Base-by-base conservation (phyloP, 2,888 invertebrate species). In the Lasioglossum figueresi region DNA sequence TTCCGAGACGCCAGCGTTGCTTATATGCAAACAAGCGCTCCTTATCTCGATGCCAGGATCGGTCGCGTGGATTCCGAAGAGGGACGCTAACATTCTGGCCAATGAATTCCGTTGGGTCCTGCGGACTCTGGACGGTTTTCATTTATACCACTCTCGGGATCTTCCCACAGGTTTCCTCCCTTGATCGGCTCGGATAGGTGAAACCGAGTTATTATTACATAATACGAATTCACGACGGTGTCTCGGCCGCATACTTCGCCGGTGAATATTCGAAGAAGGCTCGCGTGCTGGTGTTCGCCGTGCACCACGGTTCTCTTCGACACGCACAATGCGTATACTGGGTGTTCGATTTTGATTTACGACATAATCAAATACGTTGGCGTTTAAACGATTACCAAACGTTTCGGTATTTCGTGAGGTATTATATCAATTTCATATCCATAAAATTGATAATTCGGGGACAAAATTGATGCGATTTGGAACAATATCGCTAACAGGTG, bases 41-140 rank as follows among this genome's bases (percentile, higher is more conserved):
- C 70, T 70, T n/a, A 70, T 40, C 37, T 70, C 6, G 40, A 70
- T 40, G 14, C n/a, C 40, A n/a, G 37, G 70, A 70, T 70, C 70
- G 70, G 40, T 70, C n/a, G 40, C 70, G 70, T 70, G 70, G 70
- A 70, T 40, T 70, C 70, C 68, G 10, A 34, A 40, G 70, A 5
- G 34, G 70, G 40, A 70, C 6, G 40, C 37, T 23, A 70, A 40
- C 40, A 40, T 40, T 70, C 70, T n/a, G 37, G 40, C 37, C 70
- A 40, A 70, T 23, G 40, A n/a, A 70, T 70, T 70, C 40, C 40
- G 37, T 5, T 23, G 14, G 37, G 37, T n/a, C 70, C 40, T 5
- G n/a, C 70, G n/a, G 40, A 70, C 37, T 23, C 70, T 37, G 8
- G 31, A 56, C n/a, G 68, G 5, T 70, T 70, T 40, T 40, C 37